Evolutionary conservation across 2,113 vertebrate genomes (phyloP).

Genomic region (Myrmophylax atrothorax): DNA sequence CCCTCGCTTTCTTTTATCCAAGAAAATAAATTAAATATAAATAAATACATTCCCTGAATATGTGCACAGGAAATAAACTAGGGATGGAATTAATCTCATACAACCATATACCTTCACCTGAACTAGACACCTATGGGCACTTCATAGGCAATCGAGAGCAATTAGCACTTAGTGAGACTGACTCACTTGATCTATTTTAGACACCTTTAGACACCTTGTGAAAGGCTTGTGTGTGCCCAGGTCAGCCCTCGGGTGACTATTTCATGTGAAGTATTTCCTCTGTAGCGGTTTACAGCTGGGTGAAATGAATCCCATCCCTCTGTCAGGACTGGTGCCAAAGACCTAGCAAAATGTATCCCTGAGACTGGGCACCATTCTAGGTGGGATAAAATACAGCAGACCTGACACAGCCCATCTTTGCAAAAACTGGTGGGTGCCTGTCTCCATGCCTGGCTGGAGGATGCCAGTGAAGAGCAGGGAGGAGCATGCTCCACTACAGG

Average conservation of each 20-base stretch:
- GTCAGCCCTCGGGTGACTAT: background rate
- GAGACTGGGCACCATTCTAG: background rate
- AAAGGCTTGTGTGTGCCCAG: background rate
- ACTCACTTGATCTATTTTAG: background rate
- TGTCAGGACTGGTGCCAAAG: background rate
- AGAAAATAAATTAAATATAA: background rate
- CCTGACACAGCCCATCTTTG: accelerated
- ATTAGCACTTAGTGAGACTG: background rate
- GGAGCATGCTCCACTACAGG: background rate
- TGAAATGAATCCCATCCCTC: background rate
- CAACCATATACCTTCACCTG: background rate
- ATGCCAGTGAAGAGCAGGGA: background rate
- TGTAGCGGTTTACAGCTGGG: background rate
- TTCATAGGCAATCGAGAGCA: background rate
- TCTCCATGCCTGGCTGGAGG: background rate
- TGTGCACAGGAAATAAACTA: background rate
- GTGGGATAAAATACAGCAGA: background rate
- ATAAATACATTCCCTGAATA: background rate
- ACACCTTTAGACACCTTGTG: background rate
- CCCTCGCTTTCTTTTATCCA: background rate
- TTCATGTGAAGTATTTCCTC: background rate
- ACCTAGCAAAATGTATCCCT: background rate
- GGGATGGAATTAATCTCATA: background rate
- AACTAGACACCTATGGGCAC: background rate
- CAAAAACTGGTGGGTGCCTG: background rate